phyloP scores from a whole-genome alignment of 92 coral and sea anemone genomes.

The Zoanthus sociatus region DNA sequence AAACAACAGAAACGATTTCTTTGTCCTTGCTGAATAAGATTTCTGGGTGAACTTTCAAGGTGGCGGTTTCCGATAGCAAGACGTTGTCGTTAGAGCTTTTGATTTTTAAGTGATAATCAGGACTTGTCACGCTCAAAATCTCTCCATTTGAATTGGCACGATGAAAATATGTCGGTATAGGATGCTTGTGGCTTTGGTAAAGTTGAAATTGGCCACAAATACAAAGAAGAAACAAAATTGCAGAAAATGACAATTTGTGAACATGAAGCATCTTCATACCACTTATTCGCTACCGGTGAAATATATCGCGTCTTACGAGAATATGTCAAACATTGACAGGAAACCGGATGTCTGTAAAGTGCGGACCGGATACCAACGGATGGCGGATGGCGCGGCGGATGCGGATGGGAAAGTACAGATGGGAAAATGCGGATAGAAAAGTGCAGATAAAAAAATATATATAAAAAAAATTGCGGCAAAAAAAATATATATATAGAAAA shows the following conservation, averaged over 20 bases:
- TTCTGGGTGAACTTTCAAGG: constrained; percentile 60
- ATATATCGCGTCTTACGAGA: too few relatives aligned
- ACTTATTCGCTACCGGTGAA: background rate
- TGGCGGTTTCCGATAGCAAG: background rate
- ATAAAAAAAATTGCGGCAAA: too few relatives aligned
- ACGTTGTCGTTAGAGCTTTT: background rate
- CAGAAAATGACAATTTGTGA: background rate
- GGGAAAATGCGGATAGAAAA: too few relatives aligned
- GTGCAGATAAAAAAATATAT: too few relatives aligned
- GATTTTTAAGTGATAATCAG: constrained; percentile 38
- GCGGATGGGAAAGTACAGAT: too few relatives aligned
- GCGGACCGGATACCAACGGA: too few relatives aligned
- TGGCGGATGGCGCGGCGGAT: too few relatives aligned
- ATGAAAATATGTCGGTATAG: constrained; percentile 47
- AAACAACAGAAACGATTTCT: constrained; percentile 73
- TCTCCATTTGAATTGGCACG: constrained; percentile 35
- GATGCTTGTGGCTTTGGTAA: constrained; percentile 20
- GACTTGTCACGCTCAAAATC: background rate
- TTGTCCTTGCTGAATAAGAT: constrained; percentile 61
- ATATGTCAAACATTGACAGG: background rate
- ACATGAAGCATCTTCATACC: background rate
- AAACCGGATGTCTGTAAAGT: background rate
- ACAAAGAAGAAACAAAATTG: background rate
- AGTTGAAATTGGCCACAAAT: background rate
- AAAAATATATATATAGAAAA: too few relatives aligned